These are phyloP conservation scores for Echinarachnius parma DNA, from an alignment of 53 echinoderm and acorn worm species.

Conservation along the genomic window DNA sequence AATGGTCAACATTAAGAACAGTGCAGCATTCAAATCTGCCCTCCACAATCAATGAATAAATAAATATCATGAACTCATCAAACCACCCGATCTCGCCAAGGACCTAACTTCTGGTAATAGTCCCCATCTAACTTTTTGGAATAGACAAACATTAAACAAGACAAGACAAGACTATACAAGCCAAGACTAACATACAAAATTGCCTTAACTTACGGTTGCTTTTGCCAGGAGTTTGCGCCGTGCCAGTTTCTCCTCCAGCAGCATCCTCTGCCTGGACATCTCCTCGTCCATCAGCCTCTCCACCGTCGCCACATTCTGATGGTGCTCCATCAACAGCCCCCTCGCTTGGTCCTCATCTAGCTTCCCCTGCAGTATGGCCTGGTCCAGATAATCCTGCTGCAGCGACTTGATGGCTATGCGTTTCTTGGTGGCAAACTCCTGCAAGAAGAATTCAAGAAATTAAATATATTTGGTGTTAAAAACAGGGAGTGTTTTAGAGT, in stretches of 20 bases:
- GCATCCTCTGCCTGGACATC: constrained; percentile 86
- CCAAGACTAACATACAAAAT: no score
- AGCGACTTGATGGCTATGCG: constrained; percentile 67
- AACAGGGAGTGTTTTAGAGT: no score
- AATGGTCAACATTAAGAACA: no score
- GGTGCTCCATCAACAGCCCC: constrained; percentile 65
- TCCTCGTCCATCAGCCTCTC: constrained; percentile 90
- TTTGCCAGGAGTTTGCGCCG: constrained; percentile 68
- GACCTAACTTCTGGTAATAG: no score
- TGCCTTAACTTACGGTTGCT: constrained; percentile 58
- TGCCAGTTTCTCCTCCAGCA: constrained; percentile 79
- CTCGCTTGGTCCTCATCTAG: constrained; percentile 72
- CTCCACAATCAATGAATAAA: no score
- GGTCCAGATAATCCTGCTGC: constrained; percentile 64
- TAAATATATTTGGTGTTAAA: not conserved
- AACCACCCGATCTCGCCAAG: no score
- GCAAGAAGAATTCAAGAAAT: no score
- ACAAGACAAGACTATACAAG: no score
- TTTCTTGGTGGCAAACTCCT: constrained; percentile 94
- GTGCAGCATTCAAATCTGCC: no score
- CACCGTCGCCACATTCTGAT: constrained; percentile 52
- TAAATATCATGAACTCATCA: no score
- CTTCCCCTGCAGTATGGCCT: constrained; percentile 73
- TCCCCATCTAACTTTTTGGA: no score
- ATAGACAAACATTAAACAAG: no score